A percentile compares a stretch with the other conserved stretches of the same genome.
These are phyloP conservation scores for Spongilla lacustris DNA, from an alignment of 37 sponge, comb jelly and placozoan genomes.

Conservation along the genomic window DNA sequence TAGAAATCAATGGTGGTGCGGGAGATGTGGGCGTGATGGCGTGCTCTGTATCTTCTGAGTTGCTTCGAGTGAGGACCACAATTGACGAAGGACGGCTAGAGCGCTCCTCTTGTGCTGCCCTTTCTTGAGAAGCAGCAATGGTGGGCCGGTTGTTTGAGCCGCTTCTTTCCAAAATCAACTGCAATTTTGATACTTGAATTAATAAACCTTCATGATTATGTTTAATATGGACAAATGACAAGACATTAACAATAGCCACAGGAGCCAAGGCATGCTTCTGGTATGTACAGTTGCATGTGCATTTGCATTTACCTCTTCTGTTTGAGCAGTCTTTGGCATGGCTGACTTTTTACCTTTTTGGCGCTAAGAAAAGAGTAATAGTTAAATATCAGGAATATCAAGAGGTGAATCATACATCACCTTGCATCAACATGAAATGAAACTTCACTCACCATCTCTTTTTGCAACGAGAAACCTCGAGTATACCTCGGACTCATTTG, in stretches of 20 bases:
- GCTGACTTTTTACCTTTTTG: not conserved
- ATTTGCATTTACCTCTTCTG: not conserved
- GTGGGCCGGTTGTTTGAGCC: not conserved
- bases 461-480: not conserved
- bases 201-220: too few species aligned
- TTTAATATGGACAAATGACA: too few species aligned
- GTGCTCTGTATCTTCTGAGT: not conserved
- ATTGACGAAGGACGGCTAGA: not conserved
- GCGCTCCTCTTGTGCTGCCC: not conserved
- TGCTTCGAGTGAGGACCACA: not conserved
- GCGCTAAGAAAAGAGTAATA: not conserved
- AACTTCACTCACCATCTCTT: not conserved
- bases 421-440: too few species aligned
- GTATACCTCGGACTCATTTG: not conserved
- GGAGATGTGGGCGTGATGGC: not conserved
- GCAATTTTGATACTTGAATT: not conserved
- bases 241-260: too few species aligned
- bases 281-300: not conserved
- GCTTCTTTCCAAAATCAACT: not conserved
- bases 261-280: too few species aligned
- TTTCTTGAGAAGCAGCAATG: too few species aligned
- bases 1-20: not conserved
- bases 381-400: not conserved
- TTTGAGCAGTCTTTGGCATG: not conserved
- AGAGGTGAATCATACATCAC: not conserved